Evolutionary conservation across 2,888 invertebrate species (phyloP).

Genomic region (Diaprepes abbreviatus): DNA sequence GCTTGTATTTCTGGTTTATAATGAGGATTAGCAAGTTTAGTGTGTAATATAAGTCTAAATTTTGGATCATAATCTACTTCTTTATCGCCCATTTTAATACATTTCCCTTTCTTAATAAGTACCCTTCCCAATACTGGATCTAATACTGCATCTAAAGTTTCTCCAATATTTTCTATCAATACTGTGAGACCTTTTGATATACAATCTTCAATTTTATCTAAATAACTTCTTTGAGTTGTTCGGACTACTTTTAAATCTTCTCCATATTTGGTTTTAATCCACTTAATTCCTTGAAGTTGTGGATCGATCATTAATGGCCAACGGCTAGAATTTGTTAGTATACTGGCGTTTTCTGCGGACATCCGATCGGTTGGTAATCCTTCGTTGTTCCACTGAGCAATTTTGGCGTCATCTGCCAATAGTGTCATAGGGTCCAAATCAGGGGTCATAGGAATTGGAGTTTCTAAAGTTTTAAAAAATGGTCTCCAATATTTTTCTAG

Average conservation of each 20-base stretch:
- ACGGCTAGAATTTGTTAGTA: conserved; percentile 88
- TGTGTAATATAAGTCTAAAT: conserved; percentile 90
- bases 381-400: conserved; percentile 96
- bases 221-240: conserved; percentile 84
- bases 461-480: conserved; percentile 77
- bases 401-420: conserved; percentile 91
- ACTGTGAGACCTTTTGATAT: conserved; percentile 80
- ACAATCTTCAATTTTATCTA: conserved; percentile 83
- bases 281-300: conserved; percentile 88
- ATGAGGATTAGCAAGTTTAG: conserved; percentile 95
- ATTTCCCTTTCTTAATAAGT: conserved; percentile 88
- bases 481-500: conserved; percentile 87
- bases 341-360: conserved; percentile 96
- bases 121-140: conserved; percentile 90
- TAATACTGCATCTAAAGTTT: conserved; percentile 89
- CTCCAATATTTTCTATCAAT: conserved; percentile 91
- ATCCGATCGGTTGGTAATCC: conserved; percentile 92
- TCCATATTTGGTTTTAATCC: conserved; percentile 93
- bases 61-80: conserved; percentile 89
- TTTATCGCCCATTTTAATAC: conserved; percentile 88
- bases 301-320: conserved; percentile 98
- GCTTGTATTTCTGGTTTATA: conserved; percentile 98
- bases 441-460: conserved; percentile 83
- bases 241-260: conserved; percentile 81
- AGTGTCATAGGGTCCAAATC: conserved; percentile 86